phyloP scores from a whole-genome alignment of 2,113 vertebrate genomes.

The Clarias macrocephalus region DNA sequence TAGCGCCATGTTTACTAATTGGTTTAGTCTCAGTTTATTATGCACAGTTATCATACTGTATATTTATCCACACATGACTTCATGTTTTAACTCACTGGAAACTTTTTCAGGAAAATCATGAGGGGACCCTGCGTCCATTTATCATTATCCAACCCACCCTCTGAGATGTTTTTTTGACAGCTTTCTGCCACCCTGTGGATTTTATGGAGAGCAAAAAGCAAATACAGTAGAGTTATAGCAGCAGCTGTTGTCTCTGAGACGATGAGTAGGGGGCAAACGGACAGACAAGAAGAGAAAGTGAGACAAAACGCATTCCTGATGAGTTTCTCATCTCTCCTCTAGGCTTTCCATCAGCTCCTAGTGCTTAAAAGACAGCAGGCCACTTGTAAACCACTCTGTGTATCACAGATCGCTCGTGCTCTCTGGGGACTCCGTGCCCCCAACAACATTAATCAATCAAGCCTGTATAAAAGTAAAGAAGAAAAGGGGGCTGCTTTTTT shows the following conservation, averaged over 20 bases:
- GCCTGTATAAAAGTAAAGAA: conserved; percentile 57
- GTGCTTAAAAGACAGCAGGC: conserved; percentile 80
- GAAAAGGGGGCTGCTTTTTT: conserved; percentile 61
- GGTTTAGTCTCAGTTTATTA: neutral
- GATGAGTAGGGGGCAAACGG: conserved; percentile 24
- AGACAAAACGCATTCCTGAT: conserved; percentile 83
- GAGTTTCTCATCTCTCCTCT: conserved; percentile 84
- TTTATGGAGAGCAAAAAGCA: conserved; percentile 62
- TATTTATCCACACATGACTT: conserved; percentile 19
- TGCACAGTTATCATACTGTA: neutral
- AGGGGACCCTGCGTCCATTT: neutral
- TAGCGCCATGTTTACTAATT: neutral
- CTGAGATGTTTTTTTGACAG: conserved; percentile 57
- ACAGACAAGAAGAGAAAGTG: conserved; percentile 56
- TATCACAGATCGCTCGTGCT: conserved; percentile 79
- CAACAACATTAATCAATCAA: conserved; percentile 79
- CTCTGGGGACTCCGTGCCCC: conserved; percentile 72
- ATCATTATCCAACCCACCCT: conserved; percentile 40
- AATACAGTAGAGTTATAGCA: conserved; percentile 76
- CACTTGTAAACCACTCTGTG: conserved; percentile 84
- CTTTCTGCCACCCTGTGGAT: conserved; percentile 55
- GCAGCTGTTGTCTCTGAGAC: conserved; percentile 81
- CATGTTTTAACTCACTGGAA: conserved; percentile 30
- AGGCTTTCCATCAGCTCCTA: conserved; percentile 82
- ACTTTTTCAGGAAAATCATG: neutral